Base-by-base conservation (phyloP, 2,113 vertebrate species). In the Ariopsis seemanni region DNA sequence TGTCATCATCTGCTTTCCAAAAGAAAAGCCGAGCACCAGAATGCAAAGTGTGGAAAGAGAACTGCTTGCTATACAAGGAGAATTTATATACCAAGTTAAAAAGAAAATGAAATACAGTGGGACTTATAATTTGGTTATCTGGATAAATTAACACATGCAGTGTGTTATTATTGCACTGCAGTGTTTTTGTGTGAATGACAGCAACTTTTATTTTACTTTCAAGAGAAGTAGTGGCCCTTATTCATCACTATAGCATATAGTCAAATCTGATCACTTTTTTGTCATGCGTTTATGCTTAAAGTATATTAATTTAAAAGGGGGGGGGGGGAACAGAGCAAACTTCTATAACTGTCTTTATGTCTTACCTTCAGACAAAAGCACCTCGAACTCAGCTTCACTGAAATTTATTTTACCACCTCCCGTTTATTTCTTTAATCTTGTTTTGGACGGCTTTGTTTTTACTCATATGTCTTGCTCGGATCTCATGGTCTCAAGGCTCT, bases 1-100 rank as follows among this genome's bases (percentile, higher is more conserved):
- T 82, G 58, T 55, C 6, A 84, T 86, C n/a, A 34, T 20, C 74
- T 85, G 55, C 72, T 77, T 34, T 22, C 50, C 84, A 77, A n/a
- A n/a, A 69, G 62, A 63, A 85, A 85, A 85, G 82, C 25, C 5
- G 25, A 69, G 62, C 42, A 30, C 50, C n/a, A 69, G 50, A 52
- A 84, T 18, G 52, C 60, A 69, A n/a, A 55, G 25, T 18, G 25
- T 30, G 10, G 42, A 5, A 27, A 67, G 62, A 48, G 6, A 22
- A 50, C 11, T 27, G 48, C 8, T 63, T 53, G 82, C 62, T 83
- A 53, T 34, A 53, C 30, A 30, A 11, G 50, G 7, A 53, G 25
- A 48, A 50, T 20, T 42, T 72, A 6, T 7, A 57, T 30, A 12
- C 5, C 10, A 55, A 42, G 52, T 27, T 55, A 79, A 79, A 52